Conservation (phyloP, 2,888 invertebrate genomes). For the Dynastes hyllus region DNA sequence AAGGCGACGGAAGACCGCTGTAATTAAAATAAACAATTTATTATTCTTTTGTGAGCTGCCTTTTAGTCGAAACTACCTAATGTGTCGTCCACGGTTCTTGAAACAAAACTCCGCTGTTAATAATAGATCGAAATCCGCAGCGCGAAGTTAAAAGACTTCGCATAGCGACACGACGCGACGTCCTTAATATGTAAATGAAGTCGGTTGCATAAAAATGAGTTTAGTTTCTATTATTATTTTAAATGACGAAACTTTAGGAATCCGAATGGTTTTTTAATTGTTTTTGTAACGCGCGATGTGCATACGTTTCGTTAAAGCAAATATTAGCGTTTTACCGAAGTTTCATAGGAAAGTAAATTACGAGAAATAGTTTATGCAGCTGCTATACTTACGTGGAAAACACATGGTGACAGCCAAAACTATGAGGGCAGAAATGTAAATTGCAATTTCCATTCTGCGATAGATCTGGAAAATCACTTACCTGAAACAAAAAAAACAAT, state of each 20-base stretch:
- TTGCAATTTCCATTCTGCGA: too few relatives aligned
- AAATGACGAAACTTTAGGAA: conserved; percentile 8
- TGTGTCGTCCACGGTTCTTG: neutral
- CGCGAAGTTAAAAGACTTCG: conserved; percentile 17
- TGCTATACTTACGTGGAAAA: neutral
- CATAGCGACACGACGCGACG: neutral
- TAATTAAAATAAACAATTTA: conserved; percentile 22
- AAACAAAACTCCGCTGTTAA: conserved; percentile 29
- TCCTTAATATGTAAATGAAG: conserved; percentile 22
- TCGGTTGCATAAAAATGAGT: conserved; percentile 25
- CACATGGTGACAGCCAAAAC: too few relatives aligned
- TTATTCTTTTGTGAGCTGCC: conserved; percentile 14
- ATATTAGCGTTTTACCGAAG: neutral
- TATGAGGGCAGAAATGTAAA: too few relatives aligned
- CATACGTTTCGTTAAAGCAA: neutral
- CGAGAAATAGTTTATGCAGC: neutral
- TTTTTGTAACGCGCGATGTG: too few relatives aligned
- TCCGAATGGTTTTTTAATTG: neutral
- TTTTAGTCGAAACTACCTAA: neutral
- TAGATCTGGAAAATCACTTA: neutral
- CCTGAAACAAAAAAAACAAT: neutral
- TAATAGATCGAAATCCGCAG: conserved; percentile 37
- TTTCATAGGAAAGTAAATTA: neutral
- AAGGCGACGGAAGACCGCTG: conserved; percentile 1
- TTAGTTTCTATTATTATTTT: conserved; percentile 22